phyloP scores from a whole-genome alignment of 2,888 invertebrate species.

The Thereva unica region DNA sequence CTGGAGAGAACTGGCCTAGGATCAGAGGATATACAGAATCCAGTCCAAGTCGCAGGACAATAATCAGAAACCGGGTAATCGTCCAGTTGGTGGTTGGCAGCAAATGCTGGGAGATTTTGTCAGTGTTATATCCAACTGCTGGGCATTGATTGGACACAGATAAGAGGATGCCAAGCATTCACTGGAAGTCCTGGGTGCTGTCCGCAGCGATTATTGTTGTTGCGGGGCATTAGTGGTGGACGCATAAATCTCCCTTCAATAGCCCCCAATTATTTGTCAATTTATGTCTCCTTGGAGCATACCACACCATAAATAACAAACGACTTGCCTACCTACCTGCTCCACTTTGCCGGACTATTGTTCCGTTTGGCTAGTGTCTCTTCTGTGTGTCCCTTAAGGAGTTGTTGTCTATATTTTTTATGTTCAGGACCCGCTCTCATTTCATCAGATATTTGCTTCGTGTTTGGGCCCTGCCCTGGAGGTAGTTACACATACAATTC shows the following conservation, averaged over 20 bases:
- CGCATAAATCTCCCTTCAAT: constrained; percentile 33
- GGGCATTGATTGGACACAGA: constrained; percentile 32
- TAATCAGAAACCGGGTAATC: constrained; percentile 19
- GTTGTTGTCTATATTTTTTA: constrained; percentile 18
- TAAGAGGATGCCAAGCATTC: constrained; percentile 23
- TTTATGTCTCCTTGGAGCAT: constrained; percentile 52
- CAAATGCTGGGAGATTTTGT: constrained; percentile 29
- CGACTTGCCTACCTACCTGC: constrained; percentile 32
- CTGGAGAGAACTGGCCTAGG: constrained; percentile 1
- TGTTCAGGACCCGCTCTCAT: too few relatives aligned
- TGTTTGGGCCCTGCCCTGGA: too few relatives aligned
- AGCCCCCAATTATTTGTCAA: constrained; percentile 52
- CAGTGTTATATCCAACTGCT: constrained; percentile 29
- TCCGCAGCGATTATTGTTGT: constrained; percentile 28
- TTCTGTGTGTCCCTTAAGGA: constrained; percentile 15
- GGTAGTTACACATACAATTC: too few relatives aligned
- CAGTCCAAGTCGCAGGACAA: constrained; percentile 16
- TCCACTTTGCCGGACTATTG: background rate
- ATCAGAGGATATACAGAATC: constrained; percentile 24
- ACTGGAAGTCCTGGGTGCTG: constrained; percentile 13
- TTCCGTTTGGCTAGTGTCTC: background rate
- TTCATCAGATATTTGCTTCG: too few relatives aligned
- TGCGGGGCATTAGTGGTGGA: constrained; percentile 28
- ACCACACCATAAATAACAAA: constrained; percentile 51
- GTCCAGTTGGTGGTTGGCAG: constrained; percentile 5